Conservation (phyloP, 2,113 vertebrate species). For the Meleagris gallopavo region DNA sequence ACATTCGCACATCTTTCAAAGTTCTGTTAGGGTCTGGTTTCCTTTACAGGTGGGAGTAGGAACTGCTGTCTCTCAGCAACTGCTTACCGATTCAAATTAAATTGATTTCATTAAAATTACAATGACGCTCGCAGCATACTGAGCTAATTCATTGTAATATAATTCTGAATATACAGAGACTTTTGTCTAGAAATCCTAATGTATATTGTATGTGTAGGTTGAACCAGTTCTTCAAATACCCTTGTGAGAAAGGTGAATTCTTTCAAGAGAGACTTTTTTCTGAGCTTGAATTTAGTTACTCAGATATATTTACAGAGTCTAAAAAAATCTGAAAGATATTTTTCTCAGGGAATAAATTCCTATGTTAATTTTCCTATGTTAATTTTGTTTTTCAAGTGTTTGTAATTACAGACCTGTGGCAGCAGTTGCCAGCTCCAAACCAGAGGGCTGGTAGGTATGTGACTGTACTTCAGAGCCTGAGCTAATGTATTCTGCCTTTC, state of each 20-base stretch:
- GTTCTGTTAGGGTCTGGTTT: neutral
- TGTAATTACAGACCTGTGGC: neutral
- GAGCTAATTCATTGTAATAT: neutral
- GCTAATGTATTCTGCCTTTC: neutral
- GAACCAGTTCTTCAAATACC: neutral
- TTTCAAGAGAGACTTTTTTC: neutral
- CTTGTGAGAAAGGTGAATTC: neutral
- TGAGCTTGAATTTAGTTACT: neutral
- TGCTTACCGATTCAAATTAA: constrained; percentile 37
- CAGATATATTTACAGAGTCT: neutral
- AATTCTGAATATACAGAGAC: neutral
- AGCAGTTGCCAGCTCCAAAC: neutral
- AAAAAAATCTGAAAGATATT: neutral
- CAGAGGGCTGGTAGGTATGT: neutral
- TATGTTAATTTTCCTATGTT: neutral
- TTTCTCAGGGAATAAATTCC: neutral
- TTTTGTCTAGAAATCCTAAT: constrained; percentile 21
- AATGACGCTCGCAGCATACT: neutral
- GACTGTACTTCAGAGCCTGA: neutral
- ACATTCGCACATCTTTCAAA: constrained; percentile 5
- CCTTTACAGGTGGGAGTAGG: neutral
- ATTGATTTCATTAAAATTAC: constrained; percentile 55
- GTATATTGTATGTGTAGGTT: neutral
- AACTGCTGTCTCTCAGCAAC: constrained; percentile 35
- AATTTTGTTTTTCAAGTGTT: neutral